Percentiles rank a stretch among this genome's conserved stretches.
These are phyloP conservation scores for Torymus auratus DNA, from an alignment of 2,888 invertebrate species.

Conservation along the genomic window DNA sequence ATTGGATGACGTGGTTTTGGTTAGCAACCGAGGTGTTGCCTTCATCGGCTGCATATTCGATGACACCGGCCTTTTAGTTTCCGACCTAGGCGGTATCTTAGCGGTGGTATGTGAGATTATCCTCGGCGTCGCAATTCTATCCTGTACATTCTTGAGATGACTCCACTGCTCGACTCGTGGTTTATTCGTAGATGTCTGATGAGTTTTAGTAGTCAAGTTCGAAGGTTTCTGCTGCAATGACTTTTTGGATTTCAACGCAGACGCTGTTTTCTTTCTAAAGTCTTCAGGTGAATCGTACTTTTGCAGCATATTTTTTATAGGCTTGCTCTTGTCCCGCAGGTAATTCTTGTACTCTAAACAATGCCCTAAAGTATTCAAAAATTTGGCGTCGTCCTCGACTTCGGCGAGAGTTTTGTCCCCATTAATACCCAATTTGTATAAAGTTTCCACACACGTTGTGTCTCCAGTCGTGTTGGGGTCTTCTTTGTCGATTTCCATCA, in stretches of 20 bases:
- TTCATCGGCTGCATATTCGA: constrained; percentile 19
- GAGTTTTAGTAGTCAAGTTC: neutral
- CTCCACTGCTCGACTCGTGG: neutral
- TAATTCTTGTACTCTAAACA: constrained; percentile 68
- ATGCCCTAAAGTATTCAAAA: constrained; percentile 66
- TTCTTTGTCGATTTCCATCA: constrained; percentile 68
- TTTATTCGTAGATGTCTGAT: neutral
- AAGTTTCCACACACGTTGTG: constrained; percentile 55
- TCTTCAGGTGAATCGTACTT: constrained; percentile 37
- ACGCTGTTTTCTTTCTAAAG: constrained; percentile 19
- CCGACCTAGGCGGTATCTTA: neutral
- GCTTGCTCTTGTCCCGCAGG: constrained; percentile 58
- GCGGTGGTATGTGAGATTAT: neutral
- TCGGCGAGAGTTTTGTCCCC: constrained; percentile 57
- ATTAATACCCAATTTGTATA: constrained; percentile 36
- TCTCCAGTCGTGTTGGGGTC: constrained; percentile 39
- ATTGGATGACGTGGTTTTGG: too few species aligned
- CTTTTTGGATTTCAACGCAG: constrained; percentile 22
- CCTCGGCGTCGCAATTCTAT: constrained; percentile 22
- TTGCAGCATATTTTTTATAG: constrained; percentile 51
- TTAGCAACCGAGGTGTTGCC: neutral
- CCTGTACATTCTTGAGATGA: neutral
- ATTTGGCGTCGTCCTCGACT: constrained; percentile 55
- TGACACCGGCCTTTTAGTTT: neutral
- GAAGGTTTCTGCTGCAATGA: neutral